A percentile compares a stretch with the other conserved stretches of the same genome.
phyloP scores from a whole-genome alignment of 2,113 vertebrate genomes.

The Petaurus breviceps region DNA sequence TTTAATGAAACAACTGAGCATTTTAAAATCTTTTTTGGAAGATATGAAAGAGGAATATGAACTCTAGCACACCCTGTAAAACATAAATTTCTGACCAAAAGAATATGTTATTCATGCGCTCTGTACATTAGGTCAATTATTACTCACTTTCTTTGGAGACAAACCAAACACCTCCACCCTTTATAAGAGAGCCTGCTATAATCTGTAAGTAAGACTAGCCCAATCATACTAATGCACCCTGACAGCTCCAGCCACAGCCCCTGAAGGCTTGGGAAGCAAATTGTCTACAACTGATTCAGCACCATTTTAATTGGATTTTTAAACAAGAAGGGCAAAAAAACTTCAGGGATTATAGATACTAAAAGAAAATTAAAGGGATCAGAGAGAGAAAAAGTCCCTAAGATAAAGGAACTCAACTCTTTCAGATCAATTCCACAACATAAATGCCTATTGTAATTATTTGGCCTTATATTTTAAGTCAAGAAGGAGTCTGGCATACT shows the following conservation, averaged over 20 bases:
- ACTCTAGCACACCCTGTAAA: constrained; percentile 84
- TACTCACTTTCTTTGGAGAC: constrained; percentile 88
- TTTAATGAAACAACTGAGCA: constrained; percentile 83
- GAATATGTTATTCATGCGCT: constrained; percentile 88
- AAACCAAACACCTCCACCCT: constrained; percentile 86
- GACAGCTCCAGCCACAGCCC: constrained; percentile 61
- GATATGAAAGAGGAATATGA: constrained; percentile 84
- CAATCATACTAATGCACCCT: constrained; percentile 69
- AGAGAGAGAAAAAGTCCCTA: constrained; percentile 71
- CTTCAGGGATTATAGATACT: constrained; percentile 77
- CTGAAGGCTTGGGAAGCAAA: constrained; percentile 67
- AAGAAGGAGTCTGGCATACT: neutral
- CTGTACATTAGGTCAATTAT: constrained; percentile 89
- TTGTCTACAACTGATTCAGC: constrained; percentile 68
- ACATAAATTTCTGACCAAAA: constrained; percentile 83
- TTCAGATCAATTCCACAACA: constrained; percentile 80
- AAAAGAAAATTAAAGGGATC: constrained; percentile 73
- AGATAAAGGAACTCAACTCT: constrained; percentile 79
- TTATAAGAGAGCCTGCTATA: constrained; percentile 79
- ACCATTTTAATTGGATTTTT: constrained; percentile 63
- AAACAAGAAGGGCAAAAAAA: constrained; percentile 55
- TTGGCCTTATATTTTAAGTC: constrained; percentile 56
- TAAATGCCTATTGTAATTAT: constrained; percentile 78
- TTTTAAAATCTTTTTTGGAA: constrained; percentile 84
- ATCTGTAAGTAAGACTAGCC: constrained; percentile 80